These are phyloP conservation scores for Andinoacara biseriatus DNA, from an alignment of 2,113 vertebrate genomes.

Conservation along the genomic window DNA sequence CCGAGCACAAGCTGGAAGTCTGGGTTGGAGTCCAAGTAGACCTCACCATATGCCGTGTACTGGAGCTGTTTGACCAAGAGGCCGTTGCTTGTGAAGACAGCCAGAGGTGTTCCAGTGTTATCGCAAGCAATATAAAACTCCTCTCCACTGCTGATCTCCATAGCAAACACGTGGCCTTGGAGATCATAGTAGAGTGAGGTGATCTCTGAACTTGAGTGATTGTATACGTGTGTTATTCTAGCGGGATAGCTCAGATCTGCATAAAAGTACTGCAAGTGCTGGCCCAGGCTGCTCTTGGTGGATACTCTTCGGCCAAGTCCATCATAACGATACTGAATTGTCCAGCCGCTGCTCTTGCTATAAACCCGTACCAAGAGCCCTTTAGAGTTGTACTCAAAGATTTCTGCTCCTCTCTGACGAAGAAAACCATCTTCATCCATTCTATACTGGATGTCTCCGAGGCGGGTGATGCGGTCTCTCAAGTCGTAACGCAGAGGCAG, in stretches of 20 bases:
- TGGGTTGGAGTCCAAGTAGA: constrained; percentile 97
- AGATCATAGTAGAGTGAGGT: constrained; percentile 98
- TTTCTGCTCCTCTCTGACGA: constrained; percentile 91
- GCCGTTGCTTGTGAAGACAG: constrained; percentile 96
- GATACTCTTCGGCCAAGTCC: constrained; percentile 94
- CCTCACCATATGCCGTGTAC: constrained; percentile 95
- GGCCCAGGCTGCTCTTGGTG: constrained; percentile 91
- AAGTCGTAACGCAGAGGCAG: constrained; percentile 94
- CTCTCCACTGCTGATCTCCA: constrained; percentile 97
- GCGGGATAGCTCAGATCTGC: constrained; percentile 94
- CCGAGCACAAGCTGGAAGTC: constrained; percentile 96
- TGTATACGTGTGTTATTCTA: constrained; percentile 96
- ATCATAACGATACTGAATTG: constrained; percentile 93
- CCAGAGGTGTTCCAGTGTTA: constrained; percentile 93
- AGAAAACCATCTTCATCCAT: constrained; percentile 97
- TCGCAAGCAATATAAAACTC: constrained; percentile 98
- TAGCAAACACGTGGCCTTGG: constrained; percentile 96
- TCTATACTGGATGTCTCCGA: constrained; percentile 96
- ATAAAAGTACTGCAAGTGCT: constrained; percentile 97
- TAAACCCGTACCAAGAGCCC: constrained; percentile 93
- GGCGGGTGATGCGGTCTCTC: constrained; percentile 93
- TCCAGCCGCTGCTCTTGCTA: constrained; percentile 96
- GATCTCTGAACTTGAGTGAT: constrained; percentile 97
- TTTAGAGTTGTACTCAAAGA: constrained; percentile 98
- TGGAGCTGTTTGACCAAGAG: constrained; percentile 96